phyloP scores from a whole-genome alignment of 2,888 invertebrate species.

The Thecophora atra region DNA sequence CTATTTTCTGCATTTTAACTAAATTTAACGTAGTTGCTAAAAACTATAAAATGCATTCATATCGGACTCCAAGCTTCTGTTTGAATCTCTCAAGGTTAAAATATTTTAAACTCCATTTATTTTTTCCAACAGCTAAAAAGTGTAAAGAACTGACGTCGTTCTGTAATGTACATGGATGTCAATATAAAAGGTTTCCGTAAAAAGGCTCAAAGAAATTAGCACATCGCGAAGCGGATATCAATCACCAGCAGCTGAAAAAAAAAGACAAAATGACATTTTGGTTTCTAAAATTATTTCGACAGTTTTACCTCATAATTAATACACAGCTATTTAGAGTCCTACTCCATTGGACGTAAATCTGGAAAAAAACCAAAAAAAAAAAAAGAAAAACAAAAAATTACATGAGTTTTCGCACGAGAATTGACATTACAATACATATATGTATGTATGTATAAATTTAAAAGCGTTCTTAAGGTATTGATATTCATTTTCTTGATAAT shows the following conservation, averaged over 20 bases:
- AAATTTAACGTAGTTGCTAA: neutral
- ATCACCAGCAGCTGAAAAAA: conserved; percentile 7
- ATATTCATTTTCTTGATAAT: too few species aligned
- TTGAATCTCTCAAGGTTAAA: conserved; percentile 13
- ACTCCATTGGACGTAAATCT: neutral
- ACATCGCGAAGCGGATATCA: neutral
- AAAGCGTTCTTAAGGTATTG: too few species aligned
- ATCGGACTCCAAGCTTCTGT: neutral
- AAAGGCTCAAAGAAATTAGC: neutral
- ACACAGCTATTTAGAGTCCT: too few species aligned
- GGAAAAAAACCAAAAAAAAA: neutral
- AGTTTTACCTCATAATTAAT: neutral
- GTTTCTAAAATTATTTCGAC: neutral
- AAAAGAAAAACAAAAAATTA: neutral
- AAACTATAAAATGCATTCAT: neutral
- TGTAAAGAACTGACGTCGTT: neutral
- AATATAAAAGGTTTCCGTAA: neutral
- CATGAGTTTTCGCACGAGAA: neutral
- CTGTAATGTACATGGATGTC: conserved; percentile 8
- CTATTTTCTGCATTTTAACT: neutral
- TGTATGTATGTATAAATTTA: too few species aligned
- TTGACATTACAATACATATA: too few species aligned
- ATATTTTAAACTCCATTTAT: conserved; percentile 23
- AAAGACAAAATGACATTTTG: neutral
- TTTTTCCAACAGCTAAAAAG: conserved; percentile 33